Evolutionary conservation across 1,140 invertebrate species (phyloP).

Genomic region (Babylonia areolata): DNA sequence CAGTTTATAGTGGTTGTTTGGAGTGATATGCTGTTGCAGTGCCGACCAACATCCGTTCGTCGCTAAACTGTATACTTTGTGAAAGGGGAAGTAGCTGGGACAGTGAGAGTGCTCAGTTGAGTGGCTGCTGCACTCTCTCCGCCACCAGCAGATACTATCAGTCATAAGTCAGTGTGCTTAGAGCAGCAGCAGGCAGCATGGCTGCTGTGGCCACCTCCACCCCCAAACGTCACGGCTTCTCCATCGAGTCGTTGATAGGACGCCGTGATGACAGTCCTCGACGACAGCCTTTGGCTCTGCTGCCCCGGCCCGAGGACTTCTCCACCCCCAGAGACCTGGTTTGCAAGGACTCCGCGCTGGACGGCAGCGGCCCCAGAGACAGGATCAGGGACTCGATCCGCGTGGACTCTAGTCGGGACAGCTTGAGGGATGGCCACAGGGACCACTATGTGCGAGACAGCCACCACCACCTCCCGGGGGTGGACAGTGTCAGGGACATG

Average conservation of each 20-base stretch:
- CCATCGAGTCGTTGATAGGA: slow-evolving; percentile 54
- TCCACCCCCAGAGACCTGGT: neutral
- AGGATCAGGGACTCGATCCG: slow-evolving; percentile 14
- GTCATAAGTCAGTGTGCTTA: no score
- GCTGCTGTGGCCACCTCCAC: slow-evolving; percentile 41
- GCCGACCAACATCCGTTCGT: no score
- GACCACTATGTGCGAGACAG: neutral
- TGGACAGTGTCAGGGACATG: slow-evolving; percentile 2
- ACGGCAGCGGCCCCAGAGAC: slow-evolving; percentile 7
- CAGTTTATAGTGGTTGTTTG: no score
- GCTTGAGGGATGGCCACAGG: slow-evolving; percentile 27
- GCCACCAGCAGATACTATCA: no score
- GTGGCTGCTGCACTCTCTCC: no score
- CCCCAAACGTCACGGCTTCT: slow-evolving; percentile 52
- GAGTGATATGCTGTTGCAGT: neutral
- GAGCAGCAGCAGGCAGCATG: neutral
- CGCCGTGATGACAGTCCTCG: slow-evolving; percentile 31
- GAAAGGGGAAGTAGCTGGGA: no score
- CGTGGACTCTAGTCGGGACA: neutral
- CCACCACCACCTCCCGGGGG: neutral
- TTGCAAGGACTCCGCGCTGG: neutral
- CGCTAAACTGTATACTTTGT: no score
- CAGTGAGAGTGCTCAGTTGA: no score
- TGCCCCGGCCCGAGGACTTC: slow-evolving; percentile 17
- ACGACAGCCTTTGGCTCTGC: neutral